Evolutionary conservation across 2,797 vertebrate species (phyloP).

Genomic region (Psittacula echo): DNA sequence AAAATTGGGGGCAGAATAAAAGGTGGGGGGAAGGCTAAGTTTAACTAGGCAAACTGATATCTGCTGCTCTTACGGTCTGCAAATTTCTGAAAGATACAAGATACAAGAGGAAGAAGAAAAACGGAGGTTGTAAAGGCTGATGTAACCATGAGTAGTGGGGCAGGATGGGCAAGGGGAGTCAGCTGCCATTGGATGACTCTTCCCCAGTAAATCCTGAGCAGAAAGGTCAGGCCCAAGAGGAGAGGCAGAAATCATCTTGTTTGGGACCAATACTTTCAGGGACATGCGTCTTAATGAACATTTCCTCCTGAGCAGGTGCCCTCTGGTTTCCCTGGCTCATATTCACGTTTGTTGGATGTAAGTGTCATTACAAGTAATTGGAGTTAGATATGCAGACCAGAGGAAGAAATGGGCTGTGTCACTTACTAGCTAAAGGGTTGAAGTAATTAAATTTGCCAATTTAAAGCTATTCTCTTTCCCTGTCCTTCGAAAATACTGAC

Average conservation of each 20-base stretch:
- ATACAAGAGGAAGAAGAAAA: background rate
- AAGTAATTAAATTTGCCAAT: conserved; percentile 20
- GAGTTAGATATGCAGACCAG: background rate
- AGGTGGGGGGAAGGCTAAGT: accelerated
- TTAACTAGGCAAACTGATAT: background rate
- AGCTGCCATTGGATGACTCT: accelerated
- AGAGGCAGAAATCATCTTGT: background rate
- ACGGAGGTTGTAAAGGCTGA: background rate
- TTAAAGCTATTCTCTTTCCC: background rate
- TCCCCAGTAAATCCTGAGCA: background rate
- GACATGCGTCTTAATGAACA: background rate
- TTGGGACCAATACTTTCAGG: background rate
- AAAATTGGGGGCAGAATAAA: background rate
- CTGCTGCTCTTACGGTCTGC: background rate
- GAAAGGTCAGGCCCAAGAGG: background rate
- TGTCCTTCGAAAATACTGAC: background rate
- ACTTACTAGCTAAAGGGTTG: background rate
- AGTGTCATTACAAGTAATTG: background rate
- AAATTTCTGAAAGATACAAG: background rate
- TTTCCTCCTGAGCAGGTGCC: background rate
- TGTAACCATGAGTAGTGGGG: background rate
- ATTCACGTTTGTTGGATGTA: background rate
- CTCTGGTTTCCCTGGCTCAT: background rate
- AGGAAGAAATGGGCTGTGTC: background rate
- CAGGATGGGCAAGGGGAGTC: background rate